phyloP scores from a whole-genome alignment of 2,888 invertebrate species.

The Zygaena filipendulae region DNA sequence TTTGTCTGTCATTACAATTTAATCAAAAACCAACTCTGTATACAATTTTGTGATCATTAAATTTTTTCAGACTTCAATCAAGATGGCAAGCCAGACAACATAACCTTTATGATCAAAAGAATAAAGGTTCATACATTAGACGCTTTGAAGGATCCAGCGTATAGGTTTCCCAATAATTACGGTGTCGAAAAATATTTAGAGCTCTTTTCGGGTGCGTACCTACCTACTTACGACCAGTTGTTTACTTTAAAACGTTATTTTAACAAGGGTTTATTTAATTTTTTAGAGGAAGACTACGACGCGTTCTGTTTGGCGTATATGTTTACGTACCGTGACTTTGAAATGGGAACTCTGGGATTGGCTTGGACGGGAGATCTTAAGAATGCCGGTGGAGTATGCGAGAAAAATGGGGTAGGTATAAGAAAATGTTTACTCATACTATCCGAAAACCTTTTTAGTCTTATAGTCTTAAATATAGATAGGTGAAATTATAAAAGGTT shows the following conservation, averaged over 20 bases:
- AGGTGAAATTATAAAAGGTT: too few species aligned
- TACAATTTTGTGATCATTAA: slow-evolving; percentile 1
- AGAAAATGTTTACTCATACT: neutral
- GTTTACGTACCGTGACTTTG: slow-evolving; percentile 97
- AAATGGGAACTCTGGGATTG: slow-evolving; percentile 95
- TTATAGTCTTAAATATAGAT: too few species aligned
- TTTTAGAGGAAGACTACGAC: slow-evolving; percentile 95
- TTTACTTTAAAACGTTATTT: too few species aligned
- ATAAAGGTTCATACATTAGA: slow-evolving; percentile 93
- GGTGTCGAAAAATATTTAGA: slow-evolving; percentile 99
- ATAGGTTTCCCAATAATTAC: slow-evolving; percentile 94
- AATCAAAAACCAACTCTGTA: neutral
- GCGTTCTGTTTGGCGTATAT: slow-evolving; percentile 98
- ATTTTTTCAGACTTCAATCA: slow-evolving; percentile 85
- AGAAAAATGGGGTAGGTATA: slow-evolving; percentile 88
- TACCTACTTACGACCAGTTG: too few species aligned
- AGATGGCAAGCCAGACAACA: slow-evolving; percentile 91
- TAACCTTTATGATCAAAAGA: slow-evolving; percentile 95
- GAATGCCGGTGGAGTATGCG: slow-evolving; percentile 98
- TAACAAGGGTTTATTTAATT: too few species aligned
- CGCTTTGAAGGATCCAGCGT: slow-evolving; percentile 85
- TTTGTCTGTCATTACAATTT: slow-evolving; percentile 6
- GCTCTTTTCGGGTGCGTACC: slow-evolving; percentile 94
- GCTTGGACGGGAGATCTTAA: slow-evolving; percentile 98
- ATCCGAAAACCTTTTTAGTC: neutral